A percentile compares a stretch with the other conserved stretches of the same genome.
Evolutionary conservation across 2,888 invertebrate genomes (phyloP).

Genomic region (Resseliella maxima): DNA sequence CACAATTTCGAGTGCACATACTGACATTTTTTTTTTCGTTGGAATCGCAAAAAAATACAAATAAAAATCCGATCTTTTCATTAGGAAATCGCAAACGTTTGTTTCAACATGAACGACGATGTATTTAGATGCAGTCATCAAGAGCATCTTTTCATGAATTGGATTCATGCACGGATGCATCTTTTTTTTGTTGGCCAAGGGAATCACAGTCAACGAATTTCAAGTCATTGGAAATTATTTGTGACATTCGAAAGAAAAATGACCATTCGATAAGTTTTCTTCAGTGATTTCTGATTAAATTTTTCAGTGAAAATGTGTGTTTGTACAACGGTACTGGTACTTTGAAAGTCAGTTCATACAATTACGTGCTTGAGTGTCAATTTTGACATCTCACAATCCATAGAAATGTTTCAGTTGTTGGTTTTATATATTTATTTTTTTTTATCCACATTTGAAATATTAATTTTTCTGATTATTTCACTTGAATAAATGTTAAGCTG

Average conservation of each 20-base stretch:
- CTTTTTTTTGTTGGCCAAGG: not conserved
- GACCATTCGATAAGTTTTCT: constrained; percentile 37
- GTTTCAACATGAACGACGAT: constrained; percentile 10
- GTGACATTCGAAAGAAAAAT: not conserved
- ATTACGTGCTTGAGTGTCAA: not conserved
- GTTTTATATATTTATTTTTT: not conserved
- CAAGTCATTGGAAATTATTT: constrained; percentile 15
- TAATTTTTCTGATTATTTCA: constrained; percentile 3
- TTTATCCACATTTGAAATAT: not conserved
- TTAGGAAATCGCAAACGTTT: not conserved
- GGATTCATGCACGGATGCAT: constrained; percentile 32
- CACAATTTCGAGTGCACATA: not conserved
- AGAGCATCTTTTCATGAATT: not conserved
- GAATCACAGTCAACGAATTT: constrained; percentile 1
- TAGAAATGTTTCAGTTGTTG: not conserved
- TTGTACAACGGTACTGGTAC: too few species aligned
- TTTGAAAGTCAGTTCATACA: not conserved
- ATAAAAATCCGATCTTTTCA: not conserved
- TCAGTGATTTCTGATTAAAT: not conserved
- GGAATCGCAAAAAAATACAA: not conserved
- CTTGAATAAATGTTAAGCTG: not conserved
- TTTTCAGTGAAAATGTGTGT: not conserved
- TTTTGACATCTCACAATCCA: not conserved
- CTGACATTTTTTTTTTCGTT: not conserved
- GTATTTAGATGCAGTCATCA: not conserved